Base-by-base conservation (phyloP, 1,140 invertebrate species). In the Ips nitidus region DNA sequence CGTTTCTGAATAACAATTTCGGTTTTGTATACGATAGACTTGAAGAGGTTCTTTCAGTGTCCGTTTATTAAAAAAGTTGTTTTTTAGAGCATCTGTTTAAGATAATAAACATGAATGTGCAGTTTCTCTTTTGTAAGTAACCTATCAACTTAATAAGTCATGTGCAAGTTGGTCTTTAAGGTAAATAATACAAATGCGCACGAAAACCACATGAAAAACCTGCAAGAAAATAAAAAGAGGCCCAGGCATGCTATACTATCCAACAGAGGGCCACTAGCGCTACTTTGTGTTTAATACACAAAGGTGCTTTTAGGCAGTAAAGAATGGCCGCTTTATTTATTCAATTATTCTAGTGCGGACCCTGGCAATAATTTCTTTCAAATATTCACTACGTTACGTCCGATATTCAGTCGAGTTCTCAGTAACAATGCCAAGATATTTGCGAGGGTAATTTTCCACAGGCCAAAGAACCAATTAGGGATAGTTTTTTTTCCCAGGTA, bases 221-320 rank as follows among this genome's bases (percentile, higher is more conserved):
- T 47, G 45, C n/a, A 47, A 47, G 45, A 62, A 47, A 47, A 22
- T 40, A 59, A 53, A 65, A 65, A 65, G 41, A 52, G 43, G 22
- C 57, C 57, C 41, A n/a, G 41, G 64, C 64, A 66, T 66, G 64
- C 55, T 39, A 66, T 66, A 56, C 52, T 22, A 66, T 66, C 41
- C 64, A 47, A 56, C 40, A 37, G 64, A 56, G 64, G 52, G 43
- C 22, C 55, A 66, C 5, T 66, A 57, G 40, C 22, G 41, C 42
- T 56, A 57, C 55, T 66, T 66, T 66, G 64, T 56, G 55, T 66
- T 66, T 66, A 56, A 56, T 47, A 6, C 64, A 66, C 64, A 57
- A 66, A 66, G 40, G 64, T 56, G 52, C 53, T 42, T n/a, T 57
- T 59, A 50, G 45, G 55, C 45, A 68, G 41, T 47, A 68, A 68